Conservation (phyloP, 2,113 vertebrate genomes). For the Erpornis zantholeuca region DNA sequence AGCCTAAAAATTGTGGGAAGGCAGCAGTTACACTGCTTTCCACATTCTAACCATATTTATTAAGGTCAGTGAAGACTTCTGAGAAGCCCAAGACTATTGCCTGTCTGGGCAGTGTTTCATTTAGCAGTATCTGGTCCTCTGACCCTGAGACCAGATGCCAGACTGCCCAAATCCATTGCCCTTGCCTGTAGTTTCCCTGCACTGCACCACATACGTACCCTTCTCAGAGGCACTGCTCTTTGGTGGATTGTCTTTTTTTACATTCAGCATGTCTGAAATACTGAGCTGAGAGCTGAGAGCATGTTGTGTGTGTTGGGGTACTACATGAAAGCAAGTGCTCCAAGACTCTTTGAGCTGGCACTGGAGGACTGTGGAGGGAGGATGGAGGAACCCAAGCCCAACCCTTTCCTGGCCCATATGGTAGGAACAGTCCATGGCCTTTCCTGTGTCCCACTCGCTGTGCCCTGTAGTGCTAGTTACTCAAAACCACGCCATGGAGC, state of each 20-base stretch:
- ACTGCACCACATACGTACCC: accelerated
- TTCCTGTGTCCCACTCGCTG: background rate
- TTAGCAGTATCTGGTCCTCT: background rate
- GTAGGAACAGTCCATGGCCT: background rate
- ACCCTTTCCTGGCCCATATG: background rate
- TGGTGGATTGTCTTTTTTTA: background rate
- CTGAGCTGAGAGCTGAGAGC: background rate
- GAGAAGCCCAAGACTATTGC: background rate
- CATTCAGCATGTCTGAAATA: accelerated
- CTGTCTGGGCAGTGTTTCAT: background rate
- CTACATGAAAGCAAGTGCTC: background rate
- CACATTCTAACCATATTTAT: background rate
- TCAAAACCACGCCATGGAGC: accelerated
- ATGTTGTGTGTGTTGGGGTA: background rate
- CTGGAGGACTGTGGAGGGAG: background rate
- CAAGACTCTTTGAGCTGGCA: background rate
- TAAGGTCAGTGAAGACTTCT: background rate
- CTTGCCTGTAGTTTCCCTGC: accelerated
- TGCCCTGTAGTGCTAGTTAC: background rate
- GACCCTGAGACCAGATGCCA: background rate
- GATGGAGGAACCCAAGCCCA: background rate
- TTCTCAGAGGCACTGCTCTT: background rate
- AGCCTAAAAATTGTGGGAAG: background rate
- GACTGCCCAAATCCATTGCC: background rate
- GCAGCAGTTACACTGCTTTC: background rate